Base-by-base conservation (phyloP, 2,113 vertebrate genomes). In the Seriola dumerili region DNA sequence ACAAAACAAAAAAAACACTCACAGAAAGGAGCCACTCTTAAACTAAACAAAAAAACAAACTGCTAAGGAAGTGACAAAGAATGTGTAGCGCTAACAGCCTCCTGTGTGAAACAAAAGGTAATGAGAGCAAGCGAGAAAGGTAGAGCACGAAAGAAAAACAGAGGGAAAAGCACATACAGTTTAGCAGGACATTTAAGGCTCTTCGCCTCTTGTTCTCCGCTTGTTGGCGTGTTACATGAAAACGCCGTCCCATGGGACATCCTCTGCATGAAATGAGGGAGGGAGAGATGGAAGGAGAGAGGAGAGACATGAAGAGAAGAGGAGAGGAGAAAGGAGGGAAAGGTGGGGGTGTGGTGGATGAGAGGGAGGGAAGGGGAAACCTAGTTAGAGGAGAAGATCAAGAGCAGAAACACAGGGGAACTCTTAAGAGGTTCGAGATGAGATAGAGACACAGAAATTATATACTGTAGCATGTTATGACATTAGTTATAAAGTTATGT, bases 101-200 rank as follows among this genome's bases (percentile, higher is more conserved):
- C 78, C 74, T 48, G 78, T 72, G 73, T 38, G 79, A 80, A 85
- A 84, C 66, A 83, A 80, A 76, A 87, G 68, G 76, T 81, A 78
- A 85, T 74, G 84, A 88, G 88, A 88, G 64, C 36, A 66, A 75
- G 8, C 14, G 34, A 84, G 59, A 34, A 75, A 64, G 59, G 55
- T 10, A 42, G 69, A 40, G 72, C 74, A 36, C 8, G 69, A 63
- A 46, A 50, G 59, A 78, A 69, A 81, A 70, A 76, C 61, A 25
- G 63, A 55, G 34, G 44, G 68, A 61, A 69, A 81, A 75, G 75
- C 73, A 72, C 58, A 74, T 40, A 70, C 70, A 90, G 85, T 93
- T 93, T 89, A 90, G 76, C 80, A 38, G 85, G 77, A 84, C 82
- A 87, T 81, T 90, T 88, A 88, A 85, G 81, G 80, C 69, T 62